A percentile compares a stretch with the other conserved stretches of the same genome.
Evolutionary conservation across 2,113 vertebrate genomes (phyloP).

Genomic region (Arvicanthis niloticus): DNA sequence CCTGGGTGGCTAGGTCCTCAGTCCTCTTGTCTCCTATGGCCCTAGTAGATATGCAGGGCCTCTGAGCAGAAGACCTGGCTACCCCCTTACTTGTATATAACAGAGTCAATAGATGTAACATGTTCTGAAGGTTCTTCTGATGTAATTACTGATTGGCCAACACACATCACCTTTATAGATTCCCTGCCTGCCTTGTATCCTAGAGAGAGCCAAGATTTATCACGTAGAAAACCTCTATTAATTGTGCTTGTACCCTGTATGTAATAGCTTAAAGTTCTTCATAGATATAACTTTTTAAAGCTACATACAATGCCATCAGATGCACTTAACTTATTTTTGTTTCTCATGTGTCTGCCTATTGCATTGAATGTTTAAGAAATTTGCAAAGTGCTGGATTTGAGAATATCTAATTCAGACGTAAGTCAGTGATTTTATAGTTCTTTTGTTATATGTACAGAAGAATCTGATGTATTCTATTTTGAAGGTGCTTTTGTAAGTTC

Average conservation of each 20-base stretch:
- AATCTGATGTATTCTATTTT: neutral
- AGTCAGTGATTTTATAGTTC: constrained; percentile 2
- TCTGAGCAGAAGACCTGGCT: neutral
- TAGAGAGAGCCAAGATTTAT: neutral
- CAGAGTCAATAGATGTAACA: neutral
- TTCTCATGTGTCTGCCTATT: neutral
- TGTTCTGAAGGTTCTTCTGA: neutral
- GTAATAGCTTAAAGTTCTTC: neutral
- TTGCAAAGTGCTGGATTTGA: neutral
- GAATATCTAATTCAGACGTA: constrained; percentile 19
- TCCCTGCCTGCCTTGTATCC: neutral
- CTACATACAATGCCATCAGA: neutral
- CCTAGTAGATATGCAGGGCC: neutral
- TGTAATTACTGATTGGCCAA: neutral
- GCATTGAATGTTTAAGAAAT: constrained; percentile 37
- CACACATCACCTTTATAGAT: neutral
- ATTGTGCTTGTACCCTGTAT: neutral
- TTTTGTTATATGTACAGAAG: constrained; percentile 23
- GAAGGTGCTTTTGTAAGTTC: constrained; percentile 28
- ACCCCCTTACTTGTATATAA: neutral
- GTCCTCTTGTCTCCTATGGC: neutral
- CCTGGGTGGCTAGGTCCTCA: neutral
- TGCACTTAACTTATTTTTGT: neutral
- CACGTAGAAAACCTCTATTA: neutral
- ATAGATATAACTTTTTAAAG: neutral